Conservation (phyloP, 2,888 invertebrate genomes). For the Pogonocherus hispidulus region DNA sequence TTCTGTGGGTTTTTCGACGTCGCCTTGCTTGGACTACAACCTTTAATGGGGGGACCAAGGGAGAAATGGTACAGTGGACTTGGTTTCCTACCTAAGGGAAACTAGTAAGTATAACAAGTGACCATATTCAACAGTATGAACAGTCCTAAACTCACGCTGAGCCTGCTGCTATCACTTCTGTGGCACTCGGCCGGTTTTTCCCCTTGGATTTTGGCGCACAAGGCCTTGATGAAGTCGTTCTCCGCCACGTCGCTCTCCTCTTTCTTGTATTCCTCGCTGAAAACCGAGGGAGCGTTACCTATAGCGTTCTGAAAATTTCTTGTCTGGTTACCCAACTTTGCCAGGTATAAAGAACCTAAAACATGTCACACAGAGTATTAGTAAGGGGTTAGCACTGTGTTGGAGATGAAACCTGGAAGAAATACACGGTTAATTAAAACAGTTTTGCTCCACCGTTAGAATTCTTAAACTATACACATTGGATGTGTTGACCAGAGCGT, state of each 20-base stretch:
- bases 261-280: slow-evolving; percentile 51
- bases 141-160: slow-evolving; percentile 38
- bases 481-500: not conserved
- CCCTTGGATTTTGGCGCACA: slow-evolving; percentile 49
- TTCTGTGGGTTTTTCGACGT: slow-evolving; percentile 27
- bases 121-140: slow-evolving; percentile 36
- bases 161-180: slow-evolving; percentile 33
- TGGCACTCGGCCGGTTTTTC: slow-evolving; percentile 48
- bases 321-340: slow-evolving; percentile 49
- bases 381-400: slow-evolving; percentile 5
- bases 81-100: slow-evolving; percentile 42
- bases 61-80: slow-evolving; percentile 34
- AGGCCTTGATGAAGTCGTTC: slow-evolving; percentile 48
- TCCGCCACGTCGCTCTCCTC: slow-evolving; percentile 49
- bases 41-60: slow-evolving; percentile 29
- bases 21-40: slow-evolving; percentile 40
- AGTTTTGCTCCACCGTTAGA: slow-evolving; percentile 16
- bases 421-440: not conserved
- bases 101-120: slow-evolving; percentile 43
- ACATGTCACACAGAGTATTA: slow-evolving; percentile 17
- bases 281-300: slow-evolving; percentile 43
- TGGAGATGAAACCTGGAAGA: not conserved
- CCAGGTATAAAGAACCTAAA: slow-evolving; percentile 48
- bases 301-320: slow-evolving; percentile 41
- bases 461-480: not conserved